These are phyloP conservation scores for Agrilus planipennis DNA, from an alignment of 1,140 invertebrate genomes.

Conservation along the genomic window DNA sequence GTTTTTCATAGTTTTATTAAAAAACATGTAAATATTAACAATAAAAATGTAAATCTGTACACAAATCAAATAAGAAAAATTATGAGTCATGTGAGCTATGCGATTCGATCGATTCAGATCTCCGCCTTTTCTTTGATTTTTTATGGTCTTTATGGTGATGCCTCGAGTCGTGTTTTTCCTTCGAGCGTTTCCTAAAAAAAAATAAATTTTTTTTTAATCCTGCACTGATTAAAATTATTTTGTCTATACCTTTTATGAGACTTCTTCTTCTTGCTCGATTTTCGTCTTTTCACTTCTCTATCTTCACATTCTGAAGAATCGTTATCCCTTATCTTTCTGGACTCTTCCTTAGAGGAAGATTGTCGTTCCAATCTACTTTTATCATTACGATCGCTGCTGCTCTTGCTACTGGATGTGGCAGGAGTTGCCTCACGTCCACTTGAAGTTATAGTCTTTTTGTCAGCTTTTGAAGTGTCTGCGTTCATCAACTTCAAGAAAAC, in stretches of 20 bases:
- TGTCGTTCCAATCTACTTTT: background rate
- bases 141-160: conserved; percentile 12
- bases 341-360: background rate
- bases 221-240: background rate
- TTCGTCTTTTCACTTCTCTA: conserved; percentile 11
- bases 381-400: background rate
- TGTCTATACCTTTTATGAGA: conserved; percentile 27
- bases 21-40: no score
- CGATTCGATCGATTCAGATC: no score
- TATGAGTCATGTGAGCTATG: no score
- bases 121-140: conserved; percentile 19
- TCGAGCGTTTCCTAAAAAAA: conserved; percentile 23
- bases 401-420: conserved; percentile 1
- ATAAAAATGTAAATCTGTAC: no score
- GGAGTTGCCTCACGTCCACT: conserved; percentile 2
- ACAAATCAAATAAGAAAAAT: no score
- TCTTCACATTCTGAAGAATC: conserved; percentile 12
- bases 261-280: conserved; percentile 15
- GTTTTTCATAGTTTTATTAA: no score
- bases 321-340: background rate
- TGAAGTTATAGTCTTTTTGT: background rate
- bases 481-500: conserved; percentile 49
- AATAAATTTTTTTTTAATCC: background rate
- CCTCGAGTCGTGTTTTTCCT: conserved; percentile 16
- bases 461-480: conserved; percentile 8